Conservation (phyloP, 2,797 vertebrate species). For the Leptatherina wallacei region DNA sequence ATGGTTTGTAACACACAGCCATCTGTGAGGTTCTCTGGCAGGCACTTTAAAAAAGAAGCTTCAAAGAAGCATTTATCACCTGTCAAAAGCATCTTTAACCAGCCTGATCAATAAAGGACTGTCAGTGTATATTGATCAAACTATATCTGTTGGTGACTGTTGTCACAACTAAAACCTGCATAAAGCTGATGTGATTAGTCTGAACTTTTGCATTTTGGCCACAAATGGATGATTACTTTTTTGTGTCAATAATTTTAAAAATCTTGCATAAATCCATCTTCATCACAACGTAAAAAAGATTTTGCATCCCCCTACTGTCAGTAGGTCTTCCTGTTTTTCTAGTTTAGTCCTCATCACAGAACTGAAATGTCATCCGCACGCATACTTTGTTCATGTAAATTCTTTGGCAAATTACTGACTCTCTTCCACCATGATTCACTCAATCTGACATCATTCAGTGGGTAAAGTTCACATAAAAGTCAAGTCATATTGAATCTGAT, state of each 20-base stretch:
- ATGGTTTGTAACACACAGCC: not conserved
- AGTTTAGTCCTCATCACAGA: not conserved
- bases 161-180: not conserved
- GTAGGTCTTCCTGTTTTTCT: not conserved
- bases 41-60: not conserved
- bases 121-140: not conserved
- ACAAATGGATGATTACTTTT: no score
- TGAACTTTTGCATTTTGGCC: no score
- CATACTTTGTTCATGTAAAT: not conserved
- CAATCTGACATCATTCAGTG: not conserved
- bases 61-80: slow-evolving; percentile 21
- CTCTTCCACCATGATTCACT: not conserved
- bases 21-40: not conserved
- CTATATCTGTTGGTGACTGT: not conserved
- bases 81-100: not conserved
- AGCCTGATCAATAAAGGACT: not conserved
- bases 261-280: no score
- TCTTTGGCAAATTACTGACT: not conserved
- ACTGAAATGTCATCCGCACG: not conserved
- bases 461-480: not conserved
- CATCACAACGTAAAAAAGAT: no score
- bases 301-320: no score
- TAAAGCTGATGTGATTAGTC: not conserved
- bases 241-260: not conserved
- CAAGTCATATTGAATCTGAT: not conserved